phyloP scores from a whole-genome alignment of 1,140 invertebrate species.

The Temnothorax curvispinosus region DNA sequence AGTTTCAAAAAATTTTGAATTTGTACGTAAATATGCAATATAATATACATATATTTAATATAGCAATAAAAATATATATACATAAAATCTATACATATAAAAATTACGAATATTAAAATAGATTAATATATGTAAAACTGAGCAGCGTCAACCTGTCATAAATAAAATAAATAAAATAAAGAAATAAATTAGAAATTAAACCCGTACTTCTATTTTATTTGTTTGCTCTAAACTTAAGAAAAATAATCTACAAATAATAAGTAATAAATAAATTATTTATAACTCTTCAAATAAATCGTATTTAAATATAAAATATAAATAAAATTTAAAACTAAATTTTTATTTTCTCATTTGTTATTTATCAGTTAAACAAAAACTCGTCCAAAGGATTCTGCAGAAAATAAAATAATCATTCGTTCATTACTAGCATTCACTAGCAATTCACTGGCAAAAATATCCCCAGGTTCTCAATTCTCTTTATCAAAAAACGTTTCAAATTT shows the following conservation, averaged over 20 bases:
- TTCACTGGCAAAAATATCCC: not conserved
- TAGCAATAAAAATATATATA: not conserved
- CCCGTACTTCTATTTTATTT: not conserved
- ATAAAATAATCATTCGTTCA: not conserved
- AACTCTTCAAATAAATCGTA: not conserved
- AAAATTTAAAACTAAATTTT: not conserved
- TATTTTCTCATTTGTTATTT: not conserved
- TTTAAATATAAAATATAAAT: not conserved
- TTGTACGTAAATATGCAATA: not conserved
- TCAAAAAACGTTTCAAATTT: constrained; percentile 30
- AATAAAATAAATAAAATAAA: not conserved
- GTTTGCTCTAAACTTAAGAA: not conserved
- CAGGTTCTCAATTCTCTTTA: not conserved
- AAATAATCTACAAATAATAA: not conserved
- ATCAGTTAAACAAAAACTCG: not conserved
- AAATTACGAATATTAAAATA: not conserved
- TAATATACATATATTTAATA: not conserved
- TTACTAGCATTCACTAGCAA: too few relatives aligned
- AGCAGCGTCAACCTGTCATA: not conserved
- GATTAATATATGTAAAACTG: not conserved
- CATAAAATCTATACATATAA: not conserved
- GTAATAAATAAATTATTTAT: not conserved
- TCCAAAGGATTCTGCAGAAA: not conserved
- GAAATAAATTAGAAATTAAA: not conserved
- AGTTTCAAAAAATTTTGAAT: not conserved